Evolutionary conservation across 2,113 vertebrate genomes (phyloP).

Genomic region (Chelonoidis abingdonii): DNA sequence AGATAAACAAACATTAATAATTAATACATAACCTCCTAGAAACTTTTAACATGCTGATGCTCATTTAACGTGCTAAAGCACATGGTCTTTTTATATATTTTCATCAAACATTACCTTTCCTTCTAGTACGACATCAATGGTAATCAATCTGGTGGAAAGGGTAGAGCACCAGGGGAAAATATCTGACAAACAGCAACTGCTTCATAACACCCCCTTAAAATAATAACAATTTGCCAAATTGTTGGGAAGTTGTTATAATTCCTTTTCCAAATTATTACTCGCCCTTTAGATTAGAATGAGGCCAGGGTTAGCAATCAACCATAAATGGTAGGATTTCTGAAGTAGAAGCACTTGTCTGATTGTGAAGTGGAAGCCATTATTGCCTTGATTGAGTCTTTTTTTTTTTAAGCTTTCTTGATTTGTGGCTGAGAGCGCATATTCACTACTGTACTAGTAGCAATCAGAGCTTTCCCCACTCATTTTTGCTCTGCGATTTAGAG

Average conservation of each 20-base stretch:
- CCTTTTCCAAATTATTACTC: conserved; percentile 93
- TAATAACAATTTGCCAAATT: conserved; percentile 94
- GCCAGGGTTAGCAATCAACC: conserved; percentile 95
- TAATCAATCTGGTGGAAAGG: conserved; percentile 53
- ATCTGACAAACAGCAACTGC: conserved; percentile 72
- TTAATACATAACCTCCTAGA: not conserved
- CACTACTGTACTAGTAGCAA: conserved; percentile 86
- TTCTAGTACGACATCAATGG: conserved; percentile 5
- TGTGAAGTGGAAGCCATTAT: conserved; percentile 98
- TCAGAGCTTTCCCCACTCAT: conserved; percentile 88
- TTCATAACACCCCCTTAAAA: conserved; percentile 82
- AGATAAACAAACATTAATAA: not conserved
- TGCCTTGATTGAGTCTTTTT: conserved; percentile 93
- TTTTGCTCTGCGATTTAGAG: conserved; percentile 89
- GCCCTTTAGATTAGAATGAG: conserved; percentile 90
- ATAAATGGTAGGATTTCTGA: conserved; percentile 95
- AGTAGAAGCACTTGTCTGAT: conserved; percentile 96
- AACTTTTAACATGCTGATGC: not conserved
- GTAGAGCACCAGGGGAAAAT: conserved; percentile 59
- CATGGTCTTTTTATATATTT: not conserved
- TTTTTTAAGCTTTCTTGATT: conserved; percentile 88
- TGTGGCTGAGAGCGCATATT: conserved; percentile 87
- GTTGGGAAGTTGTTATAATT: conserved; percentile 94
- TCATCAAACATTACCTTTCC: not conserved
- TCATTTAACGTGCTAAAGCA: fast-evolving